Evolutionary conservation across 2,888 invertebrate species (phyloP), one percentile per base, ranked within the genome.

Genomic region (Girardia tigrina): DNA sequence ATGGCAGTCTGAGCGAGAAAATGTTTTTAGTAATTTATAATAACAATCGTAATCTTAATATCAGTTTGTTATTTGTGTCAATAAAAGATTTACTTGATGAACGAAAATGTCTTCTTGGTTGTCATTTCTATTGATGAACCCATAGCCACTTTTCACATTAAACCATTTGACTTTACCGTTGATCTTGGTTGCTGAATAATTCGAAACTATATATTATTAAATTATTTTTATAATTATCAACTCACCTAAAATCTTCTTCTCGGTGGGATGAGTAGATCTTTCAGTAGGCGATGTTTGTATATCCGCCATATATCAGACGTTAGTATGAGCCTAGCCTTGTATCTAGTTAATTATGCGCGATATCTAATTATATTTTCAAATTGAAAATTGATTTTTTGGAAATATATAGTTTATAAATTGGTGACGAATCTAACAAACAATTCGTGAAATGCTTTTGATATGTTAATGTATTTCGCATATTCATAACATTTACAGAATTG

Each of bases 31-130:
- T 14, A 42, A 12, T 42, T 14, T 14, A 42, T 14, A 12, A 42
- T 14, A 42, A 12, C n/a, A 42, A 14, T 14, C n/a, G 12, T n/a
- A 42, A 42, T 42, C n/a, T 42, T n/a, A 42, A 12, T 42, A 42
- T 42, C 12, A 42, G 42, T 42, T 14, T 42, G 42, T 42, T 14
- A 42, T 12, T 42, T 12, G 42, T 42, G 12, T 42, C 12, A 12
- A 42, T 14, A 81, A 93, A 90, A 88, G 89, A 70, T 77, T 78
- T 77, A 83, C 82, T 88, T 95, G 95, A 87, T 98, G 97, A 82
- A 98, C 95, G 88, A 98, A 98, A 80, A 98, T 94, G 88, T 98
- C 97, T 87, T 94, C 94, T 88, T 94, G 93, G 83, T 93, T 95
- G 88, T 97, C 97, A 87, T 93, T 91, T 85, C 92, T 90, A 87